Evolutionary conservation across 2,113 vertebrate species (phyloP).

Genomic region (Heliornis fulica): DNA sequence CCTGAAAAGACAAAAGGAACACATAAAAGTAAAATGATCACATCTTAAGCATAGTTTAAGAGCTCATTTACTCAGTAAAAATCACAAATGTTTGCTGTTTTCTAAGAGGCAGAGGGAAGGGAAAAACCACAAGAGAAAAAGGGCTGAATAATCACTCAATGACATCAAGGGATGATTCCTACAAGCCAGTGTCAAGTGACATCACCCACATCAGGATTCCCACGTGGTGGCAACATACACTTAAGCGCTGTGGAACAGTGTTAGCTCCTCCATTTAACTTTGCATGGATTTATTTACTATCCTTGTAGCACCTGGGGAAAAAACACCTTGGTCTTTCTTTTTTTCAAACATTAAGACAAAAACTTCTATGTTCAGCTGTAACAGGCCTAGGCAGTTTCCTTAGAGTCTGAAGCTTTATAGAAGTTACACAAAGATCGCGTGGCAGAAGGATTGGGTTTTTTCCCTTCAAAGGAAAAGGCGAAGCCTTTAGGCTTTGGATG

Average conservation of each 20-base stretch:
- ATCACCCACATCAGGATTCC: background rate
- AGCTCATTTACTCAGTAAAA: background rate
- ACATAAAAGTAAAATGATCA: background rate
- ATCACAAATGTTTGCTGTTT: background rate
- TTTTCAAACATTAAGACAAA: background rate
- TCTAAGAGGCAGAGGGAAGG: background rate
- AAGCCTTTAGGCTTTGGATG: background rate
- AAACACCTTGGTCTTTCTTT: background rate
- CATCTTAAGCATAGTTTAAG: background rate
- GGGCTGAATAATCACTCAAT: background rate
- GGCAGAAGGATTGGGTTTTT: background rate
- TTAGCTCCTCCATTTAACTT: background rate
- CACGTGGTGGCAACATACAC: background rate
- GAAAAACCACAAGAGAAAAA: background rate
- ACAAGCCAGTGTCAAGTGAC: background rate
- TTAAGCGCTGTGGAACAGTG: background rate
- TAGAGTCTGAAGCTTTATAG: background rate
- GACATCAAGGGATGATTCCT: background rate
- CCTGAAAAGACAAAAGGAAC: conserved; percentile 78
- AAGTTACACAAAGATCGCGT: background rate
- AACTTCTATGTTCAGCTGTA: background rate
- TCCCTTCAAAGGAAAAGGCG: background rate
- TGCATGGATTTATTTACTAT: background rate
- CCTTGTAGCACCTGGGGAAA: background rate
- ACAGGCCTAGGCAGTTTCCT: background rate